Base-by-base conservation (phyloP, 2,797 vertebrate genomes). In the Oreonectes daqikongensis region DNA sequence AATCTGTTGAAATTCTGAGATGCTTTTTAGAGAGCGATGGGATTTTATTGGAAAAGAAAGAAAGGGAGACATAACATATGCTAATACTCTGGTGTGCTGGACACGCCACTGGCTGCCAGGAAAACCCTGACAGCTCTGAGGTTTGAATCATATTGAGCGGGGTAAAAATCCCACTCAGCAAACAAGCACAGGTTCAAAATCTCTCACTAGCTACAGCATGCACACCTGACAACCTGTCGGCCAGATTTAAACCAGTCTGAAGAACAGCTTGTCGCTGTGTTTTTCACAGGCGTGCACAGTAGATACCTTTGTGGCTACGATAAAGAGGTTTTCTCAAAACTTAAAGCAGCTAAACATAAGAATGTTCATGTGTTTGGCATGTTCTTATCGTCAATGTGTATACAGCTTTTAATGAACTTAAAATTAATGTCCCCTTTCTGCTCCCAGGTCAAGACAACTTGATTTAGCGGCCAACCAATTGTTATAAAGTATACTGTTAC, bases 21-120 rank as follows among this genome's bases (percentile, higher is more conserved):
- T n/a, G n/a, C n/a, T 57, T 14, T n/a, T 61, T 18, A 55, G 60
- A 65, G 32, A 10, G 63, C 17, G 11, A 32, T 66, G 50, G 35
- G 35, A 75, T 75, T 75, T 75, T 24, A 44, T 44, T 26, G 38
- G n/a, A 66, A n/a, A 24, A 74, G 24, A 66, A 22, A 66, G 7
- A n/a, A 6, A 24, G 15, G 22, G 14, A 60, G 57, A 60, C 7
- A 53, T 20, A 60, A 61, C 59, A 61, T 61, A 61, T 61, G 55
- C 55, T 57, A 17, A 28, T 57, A 57, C 55, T 57, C 55, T 30
- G 30, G 59, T 61, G 17, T 35, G 59, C 59, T 20, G 59, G 59
- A 32, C 59, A 35, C 17, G 35, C 18, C 30, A 35, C 59, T 35
- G 59, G 30, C 18, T 61, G 18, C 30, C 59, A 35, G 59, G 17